Evolutionary conservation across 2,113 vertebrate genomes (phyloP), one percentile per base, ranked within the genome.

Genomic region (Sylvilagus bachmani): DNA sequence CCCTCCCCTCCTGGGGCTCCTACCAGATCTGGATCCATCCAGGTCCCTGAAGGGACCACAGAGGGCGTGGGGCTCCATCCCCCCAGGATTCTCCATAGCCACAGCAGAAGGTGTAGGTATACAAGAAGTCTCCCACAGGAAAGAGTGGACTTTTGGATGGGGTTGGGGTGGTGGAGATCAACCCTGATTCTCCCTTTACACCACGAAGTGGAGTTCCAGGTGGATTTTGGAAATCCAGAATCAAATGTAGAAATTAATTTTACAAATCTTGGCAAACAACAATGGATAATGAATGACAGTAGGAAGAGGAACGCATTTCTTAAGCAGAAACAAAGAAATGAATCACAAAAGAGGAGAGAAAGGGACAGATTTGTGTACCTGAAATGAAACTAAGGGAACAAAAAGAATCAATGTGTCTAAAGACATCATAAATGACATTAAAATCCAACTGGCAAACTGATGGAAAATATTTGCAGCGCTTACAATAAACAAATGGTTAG

Each of bases 391-490:
- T n/a, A 11, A 27, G 22, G 71, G 86, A 14, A 38, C 22, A 67
- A 90, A 66, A 80, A 81, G 36, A 83, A n/a, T 36, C 33, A 1
- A 11, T 31, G 31, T 86, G 93, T 66, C 66, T 84, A 53, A 89
- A 86, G 85, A 66, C 44, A 74, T 61, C 75, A 6, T 75, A 79
- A 93, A 75, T 77, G 89, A 92, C 83, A 92, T 95, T 80, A 95
- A 95, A 89, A 95, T 38, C 84, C n/a, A 58, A 16, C 38, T 25
- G 70, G 58, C 70, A 82, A 62, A 64, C 21, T 0, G 44, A 89
- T 55, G 21, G 64, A 75, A 74, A 84, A n/a, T 69, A 87, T 62
- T 81, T 62, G 90, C n/a, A 71, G 31, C 29, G 1, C 64, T 71
- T 29, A 11, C 27, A n/a, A 89, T 58, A 51, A 82, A 70, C 79